Conservation (phyloP, 1,140 invertebrate genomes). For the Idris sp. region DNA sequence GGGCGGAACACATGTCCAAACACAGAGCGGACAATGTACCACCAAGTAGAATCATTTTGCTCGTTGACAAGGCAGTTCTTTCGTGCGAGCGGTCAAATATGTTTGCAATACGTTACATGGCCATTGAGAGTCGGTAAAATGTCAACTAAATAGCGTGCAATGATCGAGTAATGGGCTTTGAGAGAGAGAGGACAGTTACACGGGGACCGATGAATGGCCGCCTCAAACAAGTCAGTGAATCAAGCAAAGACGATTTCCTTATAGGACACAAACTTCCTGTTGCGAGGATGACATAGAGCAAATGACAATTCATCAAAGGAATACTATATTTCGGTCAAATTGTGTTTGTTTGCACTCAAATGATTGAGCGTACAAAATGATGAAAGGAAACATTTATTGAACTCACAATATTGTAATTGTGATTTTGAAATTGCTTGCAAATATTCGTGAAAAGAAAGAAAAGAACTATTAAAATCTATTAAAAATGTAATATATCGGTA, state of each 20-base stretch:
- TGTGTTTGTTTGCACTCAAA: constrained; percentile 43
- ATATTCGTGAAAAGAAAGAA: too few relatives aligned
- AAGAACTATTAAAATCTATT: too few relatives aligned
- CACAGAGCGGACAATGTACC: constrained; percentile 76
- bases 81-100: constrained; percentile 70
- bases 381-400: constrained; percentile 30
- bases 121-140: constrained; percentile 69
- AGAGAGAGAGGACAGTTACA: too few relatives aligned
- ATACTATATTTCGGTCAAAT: constrained; percentile 2
- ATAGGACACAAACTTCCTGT: constrained; percentile 58
- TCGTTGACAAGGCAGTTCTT: constrained; percentile 46
- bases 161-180: too few relatives aligned
- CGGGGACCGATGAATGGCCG: constrained; percentile 31
- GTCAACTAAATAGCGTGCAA: constrained; percentile 71
- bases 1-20: constrained; percentile 79
- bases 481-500: too few relatives aligned
- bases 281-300: constrained; percentile 37
- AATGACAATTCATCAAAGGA: constrained; percentile 7
- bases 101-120: constrained; percentile 77
- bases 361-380: constrained; percentile 33
- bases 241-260: constrained; percentile 31
- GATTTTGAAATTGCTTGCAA: constrained; percentile 4
- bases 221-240: background rate
- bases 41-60: constrained; percentile 71
- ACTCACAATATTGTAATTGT: background rate